Base-by-base conservation (phyloP, 2,113 vertebrate genomes). In the Xenus cinereus region DNA sequence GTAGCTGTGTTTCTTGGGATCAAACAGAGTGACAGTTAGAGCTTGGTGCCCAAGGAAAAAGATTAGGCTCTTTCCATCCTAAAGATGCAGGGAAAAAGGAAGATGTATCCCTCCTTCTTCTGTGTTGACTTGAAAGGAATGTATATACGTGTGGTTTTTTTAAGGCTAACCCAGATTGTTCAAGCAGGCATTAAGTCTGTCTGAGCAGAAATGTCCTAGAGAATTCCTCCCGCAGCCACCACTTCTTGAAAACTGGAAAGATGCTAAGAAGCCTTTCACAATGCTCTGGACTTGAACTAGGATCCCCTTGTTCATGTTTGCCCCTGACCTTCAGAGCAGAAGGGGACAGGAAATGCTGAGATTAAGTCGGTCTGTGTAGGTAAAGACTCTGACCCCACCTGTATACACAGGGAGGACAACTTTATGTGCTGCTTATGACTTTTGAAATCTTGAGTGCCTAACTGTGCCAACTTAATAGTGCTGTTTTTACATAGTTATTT, bases 391-490 rank as follows among this genome's bases (percentile, higher is more conserved):
- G 48, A 51, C 50, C 19, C 26, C 9, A 7, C 0, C 0, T 0
- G 0, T 39, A 8, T 2, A 4, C 30, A 28, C 35, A 57, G 33
- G 51, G 41, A 74, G 45, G 53, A 76, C 30, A 32, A 19, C 30
- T 89, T 75, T 33, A 20, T 82, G 80, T 87, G 84, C 87, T 60
- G 20, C 76, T 72, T 84, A 4, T 41, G 75, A 69, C 67, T 80
- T 93, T 32, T n/a, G 46, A 68, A 84, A 43, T 96, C 89, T 51
- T 15, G 84, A 89, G 89, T 95, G 95, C 94, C 94, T 96, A 54
- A 84, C 43, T 30, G 3, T 87, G 71, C 53, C 57, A 43, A 22
- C 57, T 73, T 56, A 48, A 78, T 35, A 60, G 27, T 2, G 0
- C 35, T 86, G 50, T 10, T 80, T 64, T 78, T 87, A 39, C 20